A percentile compares a stretch with the other conserved stretches of the same genome.
phyloP scores from a whole-genome alignment of 2,888 invertebrate species.

The Eupsilia transversa region DNA sequence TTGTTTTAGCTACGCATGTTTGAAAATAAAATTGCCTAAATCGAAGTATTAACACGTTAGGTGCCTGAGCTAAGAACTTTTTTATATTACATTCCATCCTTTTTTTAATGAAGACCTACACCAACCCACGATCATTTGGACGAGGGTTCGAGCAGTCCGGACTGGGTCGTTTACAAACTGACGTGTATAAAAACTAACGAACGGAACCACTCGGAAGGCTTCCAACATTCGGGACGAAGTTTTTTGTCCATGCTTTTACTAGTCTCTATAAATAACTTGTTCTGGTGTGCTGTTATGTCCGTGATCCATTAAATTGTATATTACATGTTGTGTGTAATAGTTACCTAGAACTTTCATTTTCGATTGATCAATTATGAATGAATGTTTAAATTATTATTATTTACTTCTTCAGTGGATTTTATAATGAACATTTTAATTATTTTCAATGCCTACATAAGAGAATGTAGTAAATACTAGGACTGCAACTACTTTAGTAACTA shows the following conservation, averaged over 20 bases:
- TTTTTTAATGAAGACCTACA: constrained; percentile 80
- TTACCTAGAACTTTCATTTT: constrained; percentile 71
- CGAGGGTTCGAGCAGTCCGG: constrained; percentile 66
- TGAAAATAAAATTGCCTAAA: constrained; percentile 15
- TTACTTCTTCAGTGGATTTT: background rate
- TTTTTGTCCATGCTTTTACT: constrained; percentile 83
- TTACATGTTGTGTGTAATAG: constrained; percentile 54
- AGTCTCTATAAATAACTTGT: constrained; percentile 83
- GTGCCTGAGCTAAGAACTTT: constrained; percentile 48
- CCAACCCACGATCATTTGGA: constrained; percentile 78
- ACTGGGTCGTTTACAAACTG: constrained; percentile 73
- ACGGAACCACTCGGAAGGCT: constrained; percentile 80
- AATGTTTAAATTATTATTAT: background rate
- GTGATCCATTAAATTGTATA: constrained; percentile 72
- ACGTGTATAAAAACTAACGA: constrained; percentile 77
- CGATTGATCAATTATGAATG: constrained; percentile 58
- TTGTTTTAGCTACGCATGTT: background rate
- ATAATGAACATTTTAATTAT: background rate
- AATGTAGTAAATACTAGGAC: constrained; percentile 46
- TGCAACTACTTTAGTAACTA: constrained; percentile 44
- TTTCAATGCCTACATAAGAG: constrained; percentile 30
- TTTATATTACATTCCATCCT: constrained; percentile 39
- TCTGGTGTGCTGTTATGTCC: constrained; percentile 73
- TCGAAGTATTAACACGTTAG: constrained; percentile 15
- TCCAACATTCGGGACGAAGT: constrained; percentile 82